Base-by-base conservation (phyloP, 2,113 vertebrate genomes). In the Piprites chloris region DNA sequence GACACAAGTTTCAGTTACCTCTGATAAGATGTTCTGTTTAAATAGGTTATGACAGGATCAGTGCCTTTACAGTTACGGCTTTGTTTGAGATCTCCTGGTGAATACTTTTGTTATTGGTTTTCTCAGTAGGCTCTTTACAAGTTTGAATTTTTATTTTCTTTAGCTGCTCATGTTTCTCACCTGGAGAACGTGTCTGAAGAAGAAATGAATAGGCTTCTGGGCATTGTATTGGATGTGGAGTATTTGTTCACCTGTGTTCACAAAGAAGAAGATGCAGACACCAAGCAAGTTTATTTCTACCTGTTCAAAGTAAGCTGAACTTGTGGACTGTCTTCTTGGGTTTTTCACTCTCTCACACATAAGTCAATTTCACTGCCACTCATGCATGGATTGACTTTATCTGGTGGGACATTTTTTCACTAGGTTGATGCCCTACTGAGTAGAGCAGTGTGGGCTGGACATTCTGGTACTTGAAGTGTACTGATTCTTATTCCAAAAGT, bases 281-380 rank as follows among this genome's bases (percentile, higher is more conserved):
- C 99, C 91, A 99, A 99, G 94, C 99, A 99, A 98, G 99, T 99
- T 90, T 99, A 99, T 98, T 99, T 99, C 96, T 99, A 99, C 77
- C 98, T 99, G n/a, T 99, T 99, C 97, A 99, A 99, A 98, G 99
- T 99, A 98, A 98, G 98, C 46, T 63, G 55, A 72, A 65, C 33
- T 49, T 72, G 26, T 9, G 20, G 28, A 28, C 15, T 39, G 13
- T 59, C 58, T 61, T 90, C 39, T 84, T 11, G 13, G 22, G 5
- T 56, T 81, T 77, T 78, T 84, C 32, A 19, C 6, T 63, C 14
- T 79, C 59, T 56, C 37, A 24, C 21, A 9, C 7, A 5, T 30
- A 18, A 90, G 33, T 18, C 30, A 20, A 3, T 75, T 79, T 83
- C 33, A 46, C 17, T 90, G 59, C 30, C 7, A 1, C 22, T 90